Evolutionary conservation across 2,888 invertebrate genomes (phyloP).

Genomic region (Mycogona germanica): DNA sequence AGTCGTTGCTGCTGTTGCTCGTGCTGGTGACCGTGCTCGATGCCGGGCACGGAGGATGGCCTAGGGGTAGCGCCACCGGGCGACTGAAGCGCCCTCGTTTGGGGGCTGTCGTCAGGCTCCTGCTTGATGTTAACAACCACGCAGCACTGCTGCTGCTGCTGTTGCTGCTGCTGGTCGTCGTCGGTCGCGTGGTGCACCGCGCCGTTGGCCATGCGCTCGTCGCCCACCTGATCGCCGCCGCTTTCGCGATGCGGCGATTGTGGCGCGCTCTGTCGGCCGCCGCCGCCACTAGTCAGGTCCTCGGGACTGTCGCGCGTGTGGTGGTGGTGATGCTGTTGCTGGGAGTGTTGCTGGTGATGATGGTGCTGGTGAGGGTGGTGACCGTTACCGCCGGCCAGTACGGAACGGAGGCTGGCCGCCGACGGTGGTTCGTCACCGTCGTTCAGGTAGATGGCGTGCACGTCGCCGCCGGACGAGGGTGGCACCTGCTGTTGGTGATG

Average conservation of each 20-base stretch:
- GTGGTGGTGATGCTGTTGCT: slow-evolving; percentile 35
- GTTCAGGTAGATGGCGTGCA: slow-evolving; percentile 12
- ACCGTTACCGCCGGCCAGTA: neutral
- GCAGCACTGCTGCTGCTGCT: neutral
- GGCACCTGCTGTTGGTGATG: neutral
- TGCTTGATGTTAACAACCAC: neutral
- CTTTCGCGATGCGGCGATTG: slow-evolving; percentile 19
- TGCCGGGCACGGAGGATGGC: neutral
- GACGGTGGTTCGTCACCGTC: neutral
- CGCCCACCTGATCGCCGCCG: slow-evolving; percentile 20
- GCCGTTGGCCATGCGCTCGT: slow-evolving; percentile 18
- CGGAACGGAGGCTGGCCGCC: neutral
- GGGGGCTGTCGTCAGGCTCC: slow-evolving; percentile 14
- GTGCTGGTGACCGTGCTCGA: neutral
- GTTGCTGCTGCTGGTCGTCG: too few relatives aligned
- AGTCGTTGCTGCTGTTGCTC: neutral
- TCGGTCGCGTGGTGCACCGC: slow-evolving; percentile 5
- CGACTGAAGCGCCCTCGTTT: neutral
- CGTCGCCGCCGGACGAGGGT: slow-evolving; percentile 1
- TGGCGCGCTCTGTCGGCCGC: slow-evolving; percentile 19
- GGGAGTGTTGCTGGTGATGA: slow-evolving; percentile 39
- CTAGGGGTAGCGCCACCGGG: neutral
- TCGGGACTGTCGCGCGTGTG: slow-evolving; percentile 72
- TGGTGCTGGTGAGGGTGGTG: slow-evolving; percentile 14
- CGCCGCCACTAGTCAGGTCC: slow-evolving; percentile 44